phyloP scores from a whole-genome alignment of 2,797 vertebrate species.

The Hippopotamyrus pictus region DNA sequence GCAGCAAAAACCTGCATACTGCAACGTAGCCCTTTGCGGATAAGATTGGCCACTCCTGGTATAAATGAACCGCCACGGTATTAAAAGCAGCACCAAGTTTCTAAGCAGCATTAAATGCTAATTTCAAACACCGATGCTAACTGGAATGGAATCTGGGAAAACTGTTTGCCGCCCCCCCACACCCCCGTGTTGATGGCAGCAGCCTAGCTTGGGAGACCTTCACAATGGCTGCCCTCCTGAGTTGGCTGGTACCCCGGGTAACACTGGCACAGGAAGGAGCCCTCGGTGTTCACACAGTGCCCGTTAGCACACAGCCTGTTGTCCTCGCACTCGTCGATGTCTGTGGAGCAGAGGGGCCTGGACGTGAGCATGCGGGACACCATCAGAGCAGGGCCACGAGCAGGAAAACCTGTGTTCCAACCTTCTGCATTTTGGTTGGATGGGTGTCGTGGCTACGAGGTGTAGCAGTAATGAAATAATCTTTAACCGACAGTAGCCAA shows the following conservation, averaged over 20 bases:
- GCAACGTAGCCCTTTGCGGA: no score
- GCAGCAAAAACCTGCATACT: no score
- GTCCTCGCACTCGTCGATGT: slow-evolving; percentile 75
- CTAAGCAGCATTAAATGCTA: neutral
- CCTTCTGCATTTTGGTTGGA: neutral
- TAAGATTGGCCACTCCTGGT: neutral
- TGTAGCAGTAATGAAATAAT: neutral
- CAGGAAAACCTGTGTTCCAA: neutral
- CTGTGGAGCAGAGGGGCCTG: slow-evolving; percentile 43
- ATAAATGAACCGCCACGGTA: neutral
- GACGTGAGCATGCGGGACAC: slow-evolving; percentile 3
- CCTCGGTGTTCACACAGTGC: slow-evolving; percentile 73
- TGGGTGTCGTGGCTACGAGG: neutral
- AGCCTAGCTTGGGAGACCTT: slow-evolving; percentile 52
- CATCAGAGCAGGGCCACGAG: neutral
- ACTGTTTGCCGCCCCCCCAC: neutral
- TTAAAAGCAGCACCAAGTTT: neutral
- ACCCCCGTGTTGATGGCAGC: neutral
- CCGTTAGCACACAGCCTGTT: slow-evolving; percentile 68
- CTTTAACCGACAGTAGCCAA: neutral
- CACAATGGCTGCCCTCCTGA: slow-evolving; percentile 77
- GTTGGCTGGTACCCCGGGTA: slow-evolving; percentile 73
- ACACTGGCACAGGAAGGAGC: slow-evolving; percentile 79
- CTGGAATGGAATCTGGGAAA: neutral
- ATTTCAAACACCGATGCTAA: neutral